Percentiles rank a stretch among this genome's conserved stretches.
Conservation (phyloP, 2,797 vertebrate genomes). For the Melanotaenia trifasciata region DNA sequence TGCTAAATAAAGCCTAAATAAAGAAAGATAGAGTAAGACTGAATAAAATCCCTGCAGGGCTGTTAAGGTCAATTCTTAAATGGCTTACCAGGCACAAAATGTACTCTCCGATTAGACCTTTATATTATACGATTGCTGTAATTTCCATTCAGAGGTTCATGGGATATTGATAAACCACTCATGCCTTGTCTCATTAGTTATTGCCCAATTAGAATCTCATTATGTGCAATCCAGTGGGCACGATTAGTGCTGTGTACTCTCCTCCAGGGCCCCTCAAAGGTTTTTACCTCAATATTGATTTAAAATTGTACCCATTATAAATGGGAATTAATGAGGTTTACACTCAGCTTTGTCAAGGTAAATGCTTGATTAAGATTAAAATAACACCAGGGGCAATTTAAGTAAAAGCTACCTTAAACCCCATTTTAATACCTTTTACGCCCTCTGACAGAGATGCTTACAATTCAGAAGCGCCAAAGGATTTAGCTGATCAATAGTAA, state of each 20-base stretch:
- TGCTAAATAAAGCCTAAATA: constrained; percentile 8
- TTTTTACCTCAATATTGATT: constrained; percentile 74
- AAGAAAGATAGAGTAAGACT: constrained; percentile 49
- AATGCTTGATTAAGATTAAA: constrained; percentile 55
- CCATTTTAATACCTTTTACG: constrained; percentile 29
- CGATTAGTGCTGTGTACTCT: constrained; percentile 72
- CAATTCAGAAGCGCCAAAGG: constrained; percentile 8
- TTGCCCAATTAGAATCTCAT: constrained; percentile 85
- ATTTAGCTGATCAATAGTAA: constrained; percentile 13
- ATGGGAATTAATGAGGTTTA: constrained; percentile 72
- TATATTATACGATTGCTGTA: constrained; percentile 74
- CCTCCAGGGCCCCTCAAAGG: constrained; percentile 76
- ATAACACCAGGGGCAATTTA: constrained; percentile 32
- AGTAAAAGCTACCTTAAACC: constrained; percentile 27
- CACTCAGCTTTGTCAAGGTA: constrained; percentile 51
- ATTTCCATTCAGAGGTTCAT: constrained; percentile 81
- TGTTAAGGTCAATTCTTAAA: constrained; percentile 76
- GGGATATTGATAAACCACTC: constrained; percentile 84
- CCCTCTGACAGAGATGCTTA: constrained; percentile 24
- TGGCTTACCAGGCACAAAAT: constrained; percentile 75
- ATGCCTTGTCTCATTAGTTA: constrained; percentile 80
- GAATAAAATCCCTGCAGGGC: constrained; percentile 68
- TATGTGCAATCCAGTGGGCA: constrained; percentile 80
- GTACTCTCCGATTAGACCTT: constrained; percentile 79
- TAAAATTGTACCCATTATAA: constrained; percentile 67